Percentiles rank a stretch among this genome's conserved stretches.
phyloP scores from a whole-genome alignment of 2,888 invertebrate genomes.

The Mesodorylaimus sp. region DNA sequence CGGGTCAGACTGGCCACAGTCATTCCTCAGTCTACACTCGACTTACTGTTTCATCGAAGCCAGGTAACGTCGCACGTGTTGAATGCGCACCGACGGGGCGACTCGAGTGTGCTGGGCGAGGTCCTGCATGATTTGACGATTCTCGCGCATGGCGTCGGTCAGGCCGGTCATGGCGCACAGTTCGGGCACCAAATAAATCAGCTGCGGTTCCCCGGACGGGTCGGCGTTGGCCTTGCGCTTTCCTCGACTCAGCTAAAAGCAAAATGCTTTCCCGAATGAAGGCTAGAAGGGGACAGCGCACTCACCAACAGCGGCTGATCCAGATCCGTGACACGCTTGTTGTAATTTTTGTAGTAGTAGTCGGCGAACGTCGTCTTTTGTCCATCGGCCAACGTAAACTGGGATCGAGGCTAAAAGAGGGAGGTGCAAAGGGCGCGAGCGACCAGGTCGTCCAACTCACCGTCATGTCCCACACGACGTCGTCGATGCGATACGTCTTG shows the following conservation, averaged over 20 bases:
- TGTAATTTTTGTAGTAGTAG: slow-evolving; percentile 60
- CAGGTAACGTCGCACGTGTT: slow-evolving; percentile 45
- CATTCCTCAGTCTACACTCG: neutral
- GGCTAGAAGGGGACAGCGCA: neutral
- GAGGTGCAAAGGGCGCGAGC: neutral
- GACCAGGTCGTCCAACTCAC: no score
- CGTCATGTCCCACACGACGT: slow-evolving; percentile 54
- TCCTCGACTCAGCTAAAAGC: neutral
- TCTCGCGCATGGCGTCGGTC: slow-evolving; percentile 58
- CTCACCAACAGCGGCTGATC: slow-evolving; percentile 34
- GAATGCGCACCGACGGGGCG: slow-evolving; percentile 52
- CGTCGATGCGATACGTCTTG: slow-evolving; percentile 64
- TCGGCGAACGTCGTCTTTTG: slow-evolving; percentile 36
- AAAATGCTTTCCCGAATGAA: neutral
- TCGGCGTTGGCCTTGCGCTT: neutral
- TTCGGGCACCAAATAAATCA: slow-evolving; percentile 56
- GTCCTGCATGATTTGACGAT: slow-evolving; percentile 53
- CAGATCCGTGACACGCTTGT: slow-evolving; percentile 50
- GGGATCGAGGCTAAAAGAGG: slow-evolving; percentile 30
- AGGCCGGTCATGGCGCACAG: slow-evolving; percentile 70
- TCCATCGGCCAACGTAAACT: slow-evolving; percentile 41
- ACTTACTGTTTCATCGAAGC: neutral
- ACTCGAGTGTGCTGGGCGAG: slow-evolving; percentile 56
- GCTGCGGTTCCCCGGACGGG: slow-evolving; percentile 14
- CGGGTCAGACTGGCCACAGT: neutral